These are phyloP conservation scores for Desoria tigrina DNA, from an alignment of 2,888 invertebrate genomes.

Conservation along the genomic window DNA sequence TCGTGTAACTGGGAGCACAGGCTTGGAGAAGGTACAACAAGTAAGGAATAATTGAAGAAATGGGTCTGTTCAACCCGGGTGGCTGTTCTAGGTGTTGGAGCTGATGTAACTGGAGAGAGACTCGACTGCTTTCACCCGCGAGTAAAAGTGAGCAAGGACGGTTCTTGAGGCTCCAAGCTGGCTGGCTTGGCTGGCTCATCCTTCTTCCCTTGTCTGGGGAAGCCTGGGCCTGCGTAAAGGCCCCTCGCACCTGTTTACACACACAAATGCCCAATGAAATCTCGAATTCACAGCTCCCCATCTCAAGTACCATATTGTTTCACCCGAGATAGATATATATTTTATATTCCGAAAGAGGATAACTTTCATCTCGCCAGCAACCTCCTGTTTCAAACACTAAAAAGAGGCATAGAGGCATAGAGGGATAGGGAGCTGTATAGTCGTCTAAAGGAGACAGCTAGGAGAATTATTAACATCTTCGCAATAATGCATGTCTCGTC, in stretches of 20 bases:
- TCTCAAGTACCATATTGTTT: conserved; percentile 27
- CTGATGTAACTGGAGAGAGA: not conserved
- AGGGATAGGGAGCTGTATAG: no score
- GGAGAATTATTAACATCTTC: no score
- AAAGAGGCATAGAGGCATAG: no score
- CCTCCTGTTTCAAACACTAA: no score
- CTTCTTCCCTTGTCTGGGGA: conserved; percentile 25
- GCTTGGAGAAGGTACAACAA: conserved; percentile 11
- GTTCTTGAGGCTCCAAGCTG: conserved; percentile 22
- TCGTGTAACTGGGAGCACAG: not conserved
- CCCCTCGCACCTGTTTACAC: conserved; percentile 46
- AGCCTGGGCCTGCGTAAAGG: conserved; percentile 45
- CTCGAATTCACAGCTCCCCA: conserved; percentile 44
- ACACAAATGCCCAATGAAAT: conserved; percentile 46
- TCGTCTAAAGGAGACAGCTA: no score
- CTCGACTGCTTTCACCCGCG: conserved; percentile 19
- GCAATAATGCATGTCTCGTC: no score
- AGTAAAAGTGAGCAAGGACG: conserved; percentile 21
- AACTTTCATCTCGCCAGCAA: no score
- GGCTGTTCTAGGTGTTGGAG: not conserved
- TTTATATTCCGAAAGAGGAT: no score
- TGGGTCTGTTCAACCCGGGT: conserved; percentile 1
- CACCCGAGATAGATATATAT: conserved; percentile 11
- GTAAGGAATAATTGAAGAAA: conserved; percentile 8
- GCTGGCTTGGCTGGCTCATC: conserved; percentile 1